Conservation (phyloP, 2,797 vertebrate genomes). For the Hipposideros larvatus region DNA sequence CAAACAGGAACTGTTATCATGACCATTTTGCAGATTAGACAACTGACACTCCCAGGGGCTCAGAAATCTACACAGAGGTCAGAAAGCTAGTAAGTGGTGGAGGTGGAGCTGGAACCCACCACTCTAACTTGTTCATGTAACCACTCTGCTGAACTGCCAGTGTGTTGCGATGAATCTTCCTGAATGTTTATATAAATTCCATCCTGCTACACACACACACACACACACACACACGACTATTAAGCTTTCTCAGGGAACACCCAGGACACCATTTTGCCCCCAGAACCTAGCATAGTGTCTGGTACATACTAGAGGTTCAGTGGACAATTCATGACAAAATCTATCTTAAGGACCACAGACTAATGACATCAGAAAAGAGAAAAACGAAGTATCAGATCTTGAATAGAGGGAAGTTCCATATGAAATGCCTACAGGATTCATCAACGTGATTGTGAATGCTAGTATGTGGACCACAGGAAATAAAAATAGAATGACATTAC, state of each 20-base stretch:
- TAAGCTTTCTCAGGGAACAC: background rate
- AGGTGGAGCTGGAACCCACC: background rate
- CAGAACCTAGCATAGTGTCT: background rate
- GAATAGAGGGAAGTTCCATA: background rate
- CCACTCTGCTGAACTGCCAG: background rate
- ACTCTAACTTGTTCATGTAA: background rate
- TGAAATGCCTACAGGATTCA: background rate
- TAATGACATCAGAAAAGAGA: background rate
- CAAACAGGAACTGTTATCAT: background rate
- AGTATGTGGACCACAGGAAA: background rate
- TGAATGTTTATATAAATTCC: background rate
- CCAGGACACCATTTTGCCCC: fast-evolving
- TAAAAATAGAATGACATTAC: background rate
- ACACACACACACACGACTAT: background rate
- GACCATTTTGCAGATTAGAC: background rate
- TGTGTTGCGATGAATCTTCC: background rate
- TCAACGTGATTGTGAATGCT: background rate
- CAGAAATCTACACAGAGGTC: background rate
- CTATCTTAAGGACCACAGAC: background rate
- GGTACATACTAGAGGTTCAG: background rate
- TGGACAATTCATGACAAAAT: background rate
- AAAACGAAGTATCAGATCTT: background rate
- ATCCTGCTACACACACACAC: fast-evolving
- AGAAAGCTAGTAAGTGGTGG: background rate
- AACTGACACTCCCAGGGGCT: background rate